Base-by-base conservation (phyloP, 2,888 invertebrate species). In the Chaetogeoica ovagalla region DNA sequence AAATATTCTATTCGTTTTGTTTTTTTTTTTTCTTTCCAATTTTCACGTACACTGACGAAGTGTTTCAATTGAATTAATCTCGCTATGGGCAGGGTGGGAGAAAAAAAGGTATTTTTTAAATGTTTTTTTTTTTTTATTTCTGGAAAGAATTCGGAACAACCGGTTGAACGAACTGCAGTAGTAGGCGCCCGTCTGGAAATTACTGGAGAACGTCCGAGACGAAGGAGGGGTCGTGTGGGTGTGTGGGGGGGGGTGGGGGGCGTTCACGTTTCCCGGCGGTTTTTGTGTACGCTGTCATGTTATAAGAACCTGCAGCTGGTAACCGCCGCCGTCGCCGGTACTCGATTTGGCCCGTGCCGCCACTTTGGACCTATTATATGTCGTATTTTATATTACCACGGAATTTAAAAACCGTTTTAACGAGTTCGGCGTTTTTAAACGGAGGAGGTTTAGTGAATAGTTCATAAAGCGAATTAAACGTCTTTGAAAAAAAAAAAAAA, bases 271-370 rank as follows among this genome's bases (percentile, higher is more conserved):
- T 70, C 69, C 55, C 17, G 7, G 60, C 69, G 55, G 37, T 43
- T 70, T 23, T 13, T 71, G 62, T 70, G 55, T 37, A 39, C 62
- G 19, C 62, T 55, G 63, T 71, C 70, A 68, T 63, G 70, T 77
- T 77, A n/a, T n/a, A 77, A 70, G 77, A 70, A 79, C 70, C 77
- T 79, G 70, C 77, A 79, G 77, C 77, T 79, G 77, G 77, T 63
- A 71, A 63, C 66, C n/a, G 57, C 57, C 39, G 57, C 65, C 55
- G 21, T 23, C 37, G 57, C 65, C 55, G 21, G 23, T 21, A 70
- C 70, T 79, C 63, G 37, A 77, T 77, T 70, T 79, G 77, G 77
- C 77, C 70, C 77, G 77, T 79, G 77, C 77, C 77, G 77, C 77
- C 77, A 79, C 70, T 70, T 79, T 79, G 55, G 19, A 70, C 55